These are phyloP conservation scores for Sesamia inferens DNA, from an alignment of 2,888 invertebrate species.

Conservation along the genomic window DNA sequence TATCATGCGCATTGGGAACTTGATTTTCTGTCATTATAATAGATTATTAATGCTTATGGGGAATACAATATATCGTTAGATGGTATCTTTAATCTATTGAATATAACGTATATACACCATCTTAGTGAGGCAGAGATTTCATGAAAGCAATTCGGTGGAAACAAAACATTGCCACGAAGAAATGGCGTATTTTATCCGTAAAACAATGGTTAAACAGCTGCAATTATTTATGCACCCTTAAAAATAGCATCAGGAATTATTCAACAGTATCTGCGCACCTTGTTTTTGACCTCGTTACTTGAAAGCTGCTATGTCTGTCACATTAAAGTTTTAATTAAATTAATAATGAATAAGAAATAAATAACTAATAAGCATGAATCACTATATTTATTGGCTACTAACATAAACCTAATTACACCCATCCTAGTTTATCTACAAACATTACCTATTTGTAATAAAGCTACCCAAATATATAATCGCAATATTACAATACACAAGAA, in stretches of 20 bases:
- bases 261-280: slow-evolving; percentile 41
- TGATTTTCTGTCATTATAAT: slow-evolving; percentile 51
- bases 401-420: slow-evolving; percentile 24
- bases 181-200: neutral
- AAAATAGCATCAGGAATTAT: slow-evolving; percentile 20
- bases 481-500: slow-evolving; percentile 26
- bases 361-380: slow-evolving; percentile 23
- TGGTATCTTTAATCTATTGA: slow-evolving; percentile 14
- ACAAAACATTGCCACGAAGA: neutral
- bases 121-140: neutral
- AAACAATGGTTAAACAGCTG: slow-evolving; percentile 35
- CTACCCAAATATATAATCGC: slow-evolving; percentile 9
- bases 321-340: neutral
- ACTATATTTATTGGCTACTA: slow-evolving; percentile 12
- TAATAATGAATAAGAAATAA: neutral
- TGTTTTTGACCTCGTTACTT: slow-evolving; percentile 25
- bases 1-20: slow-evolving; percentile 47
- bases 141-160: neutral
- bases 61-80: slow-evolving; percentile 30
- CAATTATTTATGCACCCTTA: slow-evolving; percentile 48
- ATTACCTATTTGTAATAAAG: slow-evolving; percentile 17
- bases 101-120: neutral
- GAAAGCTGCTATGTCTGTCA: slow-evolving; percentile 5
- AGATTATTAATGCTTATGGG: slow-evolving; percentile 31
- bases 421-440: slow-evolving; percentile 23